Evolutionary conservation across 2,797 vertebrate species (phyloP).

Genomic region (Centroberyx gerrardi): DNA sequence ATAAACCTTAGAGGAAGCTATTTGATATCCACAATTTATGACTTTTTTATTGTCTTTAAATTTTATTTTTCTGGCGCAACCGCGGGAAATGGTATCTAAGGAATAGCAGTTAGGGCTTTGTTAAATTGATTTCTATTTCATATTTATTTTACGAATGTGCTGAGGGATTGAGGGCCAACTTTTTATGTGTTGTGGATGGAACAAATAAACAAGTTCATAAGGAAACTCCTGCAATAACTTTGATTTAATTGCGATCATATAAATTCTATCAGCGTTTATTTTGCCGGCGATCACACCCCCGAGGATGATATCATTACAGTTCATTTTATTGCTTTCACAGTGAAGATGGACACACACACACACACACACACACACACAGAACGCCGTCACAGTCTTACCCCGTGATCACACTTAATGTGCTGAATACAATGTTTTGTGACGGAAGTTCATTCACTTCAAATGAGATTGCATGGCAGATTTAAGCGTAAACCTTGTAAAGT

Average conservation of each 20-base stretch:
- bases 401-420: constrained; percentile 17
- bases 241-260: constrained; percentile 82
- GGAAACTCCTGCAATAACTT: constrained; percentile 83
- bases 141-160: constrained; percentile 75
- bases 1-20: constrained; percentile 73
- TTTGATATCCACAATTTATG: constrained; percentile 78
- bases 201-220: constrained; percentile 82
- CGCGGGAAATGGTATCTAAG: constrained; percentile 63
- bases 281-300: constrained; percentile 59
- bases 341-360: constrained; percentile 44
- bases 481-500: neutral
- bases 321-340: constrained; percentile 67
- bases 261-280: constrained; percentile 78
- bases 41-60: constrained; percentile 79
- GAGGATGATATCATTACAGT: constrained; percentile 76
- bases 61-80: constrained; percentile 73
- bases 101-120: constrained; percentile 78
- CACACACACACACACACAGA: constrained; percentile 4
- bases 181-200: constrained; percentile 75
- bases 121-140: constrained; percentile 84
- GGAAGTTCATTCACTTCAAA: constrained; percentile 25
- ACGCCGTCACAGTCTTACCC: neutral
- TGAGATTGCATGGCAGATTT: neutral
- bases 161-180: constrained; percentile 65
- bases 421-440: constrained; percentile 25